Conservation (phyloP, 2,888 invertebrate species). For the Dolichopus griseipennis region DNA sequence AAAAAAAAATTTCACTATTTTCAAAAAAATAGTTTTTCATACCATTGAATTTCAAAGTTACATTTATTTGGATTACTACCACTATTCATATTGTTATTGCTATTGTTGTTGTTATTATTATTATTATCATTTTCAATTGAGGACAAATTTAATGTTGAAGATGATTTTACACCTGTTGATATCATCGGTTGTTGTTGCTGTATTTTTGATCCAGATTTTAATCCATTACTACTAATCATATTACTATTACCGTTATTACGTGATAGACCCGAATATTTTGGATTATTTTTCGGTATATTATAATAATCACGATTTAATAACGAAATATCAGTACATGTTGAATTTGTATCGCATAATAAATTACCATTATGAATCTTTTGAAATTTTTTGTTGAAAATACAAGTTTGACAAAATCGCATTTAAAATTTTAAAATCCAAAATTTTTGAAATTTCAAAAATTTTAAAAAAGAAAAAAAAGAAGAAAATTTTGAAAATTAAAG, state of each 20-base stretch:
- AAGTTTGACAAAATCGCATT: too few relatives aligned
- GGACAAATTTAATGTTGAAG: neutral
- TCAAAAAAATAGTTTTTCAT: neutral
- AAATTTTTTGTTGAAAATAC: too few relatives aligned
- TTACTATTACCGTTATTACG: neutral
- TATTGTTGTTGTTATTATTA: conserved; percentile 7
- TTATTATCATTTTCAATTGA: conserved; percentile 1
- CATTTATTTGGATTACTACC: neutral
- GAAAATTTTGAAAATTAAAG: too few relatives aligned
- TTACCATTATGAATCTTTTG: conserved; percentile 3
- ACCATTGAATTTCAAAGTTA: conserved; percentile 12
- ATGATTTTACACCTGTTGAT: neutral
- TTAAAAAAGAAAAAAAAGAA: neutral
- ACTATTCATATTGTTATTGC: neutral
- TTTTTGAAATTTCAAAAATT: neutral
- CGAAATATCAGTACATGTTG: neutral
- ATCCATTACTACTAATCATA: neutral
- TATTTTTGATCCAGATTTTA: neutral
- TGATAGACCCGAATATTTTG: neutral
- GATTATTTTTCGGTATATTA: conserved; percentile 9
- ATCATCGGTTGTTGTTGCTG: neutral
- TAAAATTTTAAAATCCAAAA: neutral
- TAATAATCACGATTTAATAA: conserved; percentile 7
- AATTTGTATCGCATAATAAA: neutral
- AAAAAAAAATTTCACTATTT: neutral